Evolutionary conservation across 1,140 invertebrate genomes (phyloP), one percentile per base, ranked within the genome.

Genomic region (Tenebrio molitor): DNA sequence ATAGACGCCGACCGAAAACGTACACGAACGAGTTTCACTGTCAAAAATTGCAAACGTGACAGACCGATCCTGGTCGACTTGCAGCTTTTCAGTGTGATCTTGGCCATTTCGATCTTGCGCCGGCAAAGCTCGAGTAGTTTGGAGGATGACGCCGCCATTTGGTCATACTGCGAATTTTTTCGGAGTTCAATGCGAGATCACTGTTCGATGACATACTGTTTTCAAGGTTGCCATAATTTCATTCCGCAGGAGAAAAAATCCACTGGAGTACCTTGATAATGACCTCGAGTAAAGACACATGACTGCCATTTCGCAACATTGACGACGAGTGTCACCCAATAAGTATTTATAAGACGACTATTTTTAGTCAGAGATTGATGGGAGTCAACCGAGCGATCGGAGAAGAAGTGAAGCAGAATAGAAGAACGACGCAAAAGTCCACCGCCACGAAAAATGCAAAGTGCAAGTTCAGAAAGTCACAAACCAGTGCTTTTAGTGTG

Each of bases 161-260:
- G n/a, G n/a, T n/a, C 12, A 39, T 12, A 3, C 36, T 7, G 36
- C 5, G 2, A 39, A 7, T 7, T 39, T 39, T 5, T 39, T 7
- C 12, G n/a, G 3, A 7, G 36, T 39, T 39, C 36, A n/a, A 3
- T 39, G 6, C 36, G 3, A 7, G n/a, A 7, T 39, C n/a, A 39
- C 12, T 58, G 23, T 23, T 21, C n/a, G 19, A 46, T 50, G 44
- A 50, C 44, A 50, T 33, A 5, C 4, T 5, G 15, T 17, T 50
- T 50, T 29, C 4, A 58, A 58, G 50, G 50, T 29, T 58, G 50
- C 50, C 14, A 58, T 7, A 29, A 29, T 58, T 58, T 29, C 10
- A 58, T 12, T 58, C 23, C 23, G n/a, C 10, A 19, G 16, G 46
- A 16, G 42, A 44, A 44, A 53, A 53, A 23, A 19, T 53, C 16